phyloP scores from a whole-genome alignment of 2,888 invertebrate genomes.

The Chironomus tentans region DNA sequence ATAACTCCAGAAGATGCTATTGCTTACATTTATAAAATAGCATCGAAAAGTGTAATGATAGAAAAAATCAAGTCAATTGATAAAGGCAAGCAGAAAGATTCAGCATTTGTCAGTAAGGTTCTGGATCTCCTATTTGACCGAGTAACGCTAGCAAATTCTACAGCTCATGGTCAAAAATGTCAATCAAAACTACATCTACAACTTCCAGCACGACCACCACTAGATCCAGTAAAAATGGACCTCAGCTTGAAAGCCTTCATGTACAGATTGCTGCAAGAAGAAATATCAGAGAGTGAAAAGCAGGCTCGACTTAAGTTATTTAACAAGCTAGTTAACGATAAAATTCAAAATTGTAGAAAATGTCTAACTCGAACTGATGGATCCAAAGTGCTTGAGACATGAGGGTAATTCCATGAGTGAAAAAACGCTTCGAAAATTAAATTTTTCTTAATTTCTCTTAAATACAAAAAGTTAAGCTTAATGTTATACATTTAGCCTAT shows the following conservation, averaged over 20 bases:
- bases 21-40: not conserved
- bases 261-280: not conserved
- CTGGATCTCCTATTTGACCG: not conserved
- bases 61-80: not conserved
- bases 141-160: not conserved
- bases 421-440: no score
- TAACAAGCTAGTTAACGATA: not conserved
- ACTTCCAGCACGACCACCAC: not conserved
- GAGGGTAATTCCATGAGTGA: no score
- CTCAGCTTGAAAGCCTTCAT: not conserved
- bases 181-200: not conserved
- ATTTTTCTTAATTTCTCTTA: no score
- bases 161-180: not conserved
- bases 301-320: not conserved
- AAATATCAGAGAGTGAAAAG: not conserved
- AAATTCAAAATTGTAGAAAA: conserved; percentile 6
- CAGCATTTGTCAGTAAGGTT: not conserved
- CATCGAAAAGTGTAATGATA: not conserved
- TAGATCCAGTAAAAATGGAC: not conserved
- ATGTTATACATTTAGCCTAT: no score
- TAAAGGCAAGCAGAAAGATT: not conserved
- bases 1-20: not conserved
- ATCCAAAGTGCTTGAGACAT: not conserved
- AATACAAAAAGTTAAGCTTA: no score
- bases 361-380: not conserved